Evolutionary conservation across 1,140 invertebrate genomes (phyloP), one percentile per base, ranked within the genome.

Genomic region (Bathynomus jamesi): DNA sequence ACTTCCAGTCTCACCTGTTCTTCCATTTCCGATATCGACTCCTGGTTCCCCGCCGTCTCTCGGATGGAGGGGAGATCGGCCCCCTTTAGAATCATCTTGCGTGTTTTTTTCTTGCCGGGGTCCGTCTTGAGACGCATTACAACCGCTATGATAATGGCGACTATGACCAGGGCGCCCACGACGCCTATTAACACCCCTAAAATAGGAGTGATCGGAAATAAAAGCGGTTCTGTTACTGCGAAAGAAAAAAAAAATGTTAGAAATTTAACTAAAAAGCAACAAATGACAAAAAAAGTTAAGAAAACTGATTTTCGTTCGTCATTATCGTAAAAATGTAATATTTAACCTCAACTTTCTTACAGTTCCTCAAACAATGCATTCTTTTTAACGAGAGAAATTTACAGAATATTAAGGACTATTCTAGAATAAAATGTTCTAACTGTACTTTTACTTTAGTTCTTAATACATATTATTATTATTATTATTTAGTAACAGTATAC

Each of bases 131-230:
- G 81, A 80, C 87, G 88, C 66, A 91, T 80, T 8, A 88, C 89
- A 10, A 87, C 87, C 73, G 91, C 84, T 69, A 91, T 88, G 32
- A 87, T 85, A 28, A 90, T 83, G 7, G 87, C 88, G 64, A 90
- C 85, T 62, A 90, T 82, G 11, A 91, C 83, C 28, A 91, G 83
- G 28, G 87, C 88, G 40, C 87, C 86, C 31, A 90, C 85, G 69
- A 90, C 85, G 21, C 89, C 89, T 70, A 91, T 87, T 72, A 92
- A 84, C 53, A 90, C 86, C 27, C 89, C 89, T 21, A 92, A 83
- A 66, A 92, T 83, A 28, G 90, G 89, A 40, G 90, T 91, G 70
- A 92, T 85, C 79, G 89, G 88, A 76, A 90, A 88, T 53, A 53
- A 53, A 53, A 53, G 40, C 21, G 21, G 40, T 3, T 53, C 13